phyloP scores from a whole-genome alignment of 2,113 vertebrate species.

The Caracal caracal region DNA sequence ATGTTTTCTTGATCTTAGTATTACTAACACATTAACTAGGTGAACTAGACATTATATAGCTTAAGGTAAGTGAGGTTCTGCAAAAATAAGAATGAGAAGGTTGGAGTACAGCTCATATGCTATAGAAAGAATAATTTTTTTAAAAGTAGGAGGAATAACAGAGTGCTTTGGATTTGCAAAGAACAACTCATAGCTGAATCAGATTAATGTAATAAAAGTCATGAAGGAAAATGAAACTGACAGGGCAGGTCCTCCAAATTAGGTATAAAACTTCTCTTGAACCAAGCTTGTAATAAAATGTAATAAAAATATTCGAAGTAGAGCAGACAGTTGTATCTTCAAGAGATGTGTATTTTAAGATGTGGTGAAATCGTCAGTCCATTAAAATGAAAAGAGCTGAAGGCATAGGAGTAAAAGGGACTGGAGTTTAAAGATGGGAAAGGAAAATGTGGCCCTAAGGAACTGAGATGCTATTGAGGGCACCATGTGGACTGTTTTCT shows the following conservation, averaged over 20 bases:
- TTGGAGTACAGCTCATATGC: neutral
- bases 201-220: conserved; percentile 47
- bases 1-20: neutral
- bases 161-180: conserved; percentile 15
- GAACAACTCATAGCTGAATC: conserved; percentile 21
- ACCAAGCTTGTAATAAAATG: conserved; percentile 52
- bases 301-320: conserved; percentile 61
- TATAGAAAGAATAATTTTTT: neutral
- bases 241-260: conserved; percentile 52
- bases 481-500: conserved; percentile 27
- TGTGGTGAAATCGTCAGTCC: conserved; percentile 11
- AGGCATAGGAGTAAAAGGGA: conserved; percentile 16
- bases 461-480: neutral
- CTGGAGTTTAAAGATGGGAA: conserved; percentile 43
- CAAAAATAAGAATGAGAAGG: neutral
- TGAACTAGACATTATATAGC: neutral
- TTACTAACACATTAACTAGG: neutral
- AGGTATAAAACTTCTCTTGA: conserved; percentile 34
- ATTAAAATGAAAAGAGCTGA: conserved; percentile 57
- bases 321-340: neutral
- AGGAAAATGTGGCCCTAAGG: conserved; percentile 34
- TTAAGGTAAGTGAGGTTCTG: conserved; percentile 1
- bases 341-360: conserved; percentile 18
- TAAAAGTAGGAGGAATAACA: conserved; percentile 19
- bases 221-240: conserved; percentile 40